These are phyloP conservation scores for Craniophora ligustri DNA, from an alignment of 2,888 invertebrate genomes.

Conservation along the genomic window DNA sequence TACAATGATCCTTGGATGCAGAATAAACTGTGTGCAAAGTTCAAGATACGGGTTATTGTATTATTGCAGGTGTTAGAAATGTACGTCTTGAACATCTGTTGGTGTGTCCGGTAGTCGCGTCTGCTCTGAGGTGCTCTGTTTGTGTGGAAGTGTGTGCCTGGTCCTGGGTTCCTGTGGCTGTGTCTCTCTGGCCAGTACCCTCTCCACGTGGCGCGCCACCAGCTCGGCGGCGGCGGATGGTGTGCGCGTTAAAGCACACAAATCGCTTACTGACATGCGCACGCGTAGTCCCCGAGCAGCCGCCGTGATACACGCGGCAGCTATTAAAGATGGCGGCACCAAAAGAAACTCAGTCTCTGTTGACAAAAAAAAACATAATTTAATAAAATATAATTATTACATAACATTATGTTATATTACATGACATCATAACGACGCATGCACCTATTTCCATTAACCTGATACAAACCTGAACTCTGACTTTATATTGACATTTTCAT, in stretches of 20 bases:
- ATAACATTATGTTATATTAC: too few relatives aligned
- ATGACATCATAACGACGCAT: too few relatives aligned
- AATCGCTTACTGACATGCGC: slow-evolving; percentile 79
- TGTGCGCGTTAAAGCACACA: slow-evolving; percentile 83
- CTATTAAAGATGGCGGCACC: slow-evolving; percentile 91
- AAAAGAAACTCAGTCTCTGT: slow-evolving; percentile 93
- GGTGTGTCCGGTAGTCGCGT: slow-evolving; percentile 89
- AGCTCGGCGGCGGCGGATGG: slow-evolving; percentile 86
- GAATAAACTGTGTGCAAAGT: slow-evolving; percentile 13
- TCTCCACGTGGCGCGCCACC: slow-evolving; percentile 88
- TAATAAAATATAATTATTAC: too few relatives aligned
- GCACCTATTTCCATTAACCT: too few relatives aligned
- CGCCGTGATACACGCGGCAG: slow-evolving; percentile 91
- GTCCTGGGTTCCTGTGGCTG: slow-evolving; percentile 82
- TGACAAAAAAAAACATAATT: slow-evolving; percentile 59
- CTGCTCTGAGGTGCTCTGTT: slow-evolving; percentile 73
- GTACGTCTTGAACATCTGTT: slow-evolving; percentile 90
- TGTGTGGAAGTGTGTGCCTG: slow-evolving; percentile 68
- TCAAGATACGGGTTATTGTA: slow-evolving; percentile 2
- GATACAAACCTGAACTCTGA: too few relatives aligned
- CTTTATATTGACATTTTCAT: too few relatives aligned
- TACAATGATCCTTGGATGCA: slow-evolving; percentile 8
- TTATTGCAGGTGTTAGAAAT: slow-evolving; percentile 76
- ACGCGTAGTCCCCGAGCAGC: slow-evolving; percentile 90
- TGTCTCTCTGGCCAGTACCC: slow-evolving; percentile 88